Conservation (phyloP, 2,797 vertebrate species). For the Mergus octosetaceus region DNA sequence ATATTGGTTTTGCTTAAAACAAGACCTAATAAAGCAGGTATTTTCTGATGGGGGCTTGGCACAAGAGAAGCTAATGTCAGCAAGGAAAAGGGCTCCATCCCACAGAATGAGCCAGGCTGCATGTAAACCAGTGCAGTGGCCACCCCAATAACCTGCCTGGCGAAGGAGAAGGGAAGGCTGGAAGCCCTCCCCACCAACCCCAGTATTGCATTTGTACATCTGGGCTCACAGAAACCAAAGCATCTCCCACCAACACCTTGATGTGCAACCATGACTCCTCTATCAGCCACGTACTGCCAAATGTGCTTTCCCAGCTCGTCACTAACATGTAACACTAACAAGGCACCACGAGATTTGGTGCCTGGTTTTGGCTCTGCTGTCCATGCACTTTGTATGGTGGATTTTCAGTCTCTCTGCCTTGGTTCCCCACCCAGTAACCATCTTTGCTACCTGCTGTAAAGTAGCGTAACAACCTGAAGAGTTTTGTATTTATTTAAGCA, state of each 20-base stretch:
- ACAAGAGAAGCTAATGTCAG: not conserved
- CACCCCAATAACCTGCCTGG: not conserved
- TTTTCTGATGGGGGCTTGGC: not conserved
- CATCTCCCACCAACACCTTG: not conserved
- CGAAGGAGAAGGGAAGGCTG: not conserved
- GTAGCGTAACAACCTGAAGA: not conserved
- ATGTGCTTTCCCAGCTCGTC: not conserved
- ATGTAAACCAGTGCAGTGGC: not conserved
- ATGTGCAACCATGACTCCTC: not conserved
- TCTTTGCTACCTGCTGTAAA: not conserved
- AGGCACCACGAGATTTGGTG: fast-evolving
- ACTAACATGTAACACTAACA: fast-evolving
- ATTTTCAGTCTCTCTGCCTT: not conserved
- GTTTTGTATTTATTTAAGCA: not conserved
- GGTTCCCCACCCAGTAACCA: not conserved
- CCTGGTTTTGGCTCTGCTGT: not conserved
- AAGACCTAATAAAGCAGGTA: not conserved
- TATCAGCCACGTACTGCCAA: not conserved
- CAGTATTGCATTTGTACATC: not conserved
- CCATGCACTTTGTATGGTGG: not conserved
- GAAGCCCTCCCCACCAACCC: not conserved
- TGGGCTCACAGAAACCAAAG: not conserved
- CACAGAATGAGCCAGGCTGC: not conserved
- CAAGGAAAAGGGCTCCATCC: not conserved
- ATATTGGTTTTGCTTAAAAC: not conserved